These are phyloP conservation scores for Penaeus chinensis DNA, from an alignment of 1,140 invertebrate species.

Conservation along the genomic window DNA sequence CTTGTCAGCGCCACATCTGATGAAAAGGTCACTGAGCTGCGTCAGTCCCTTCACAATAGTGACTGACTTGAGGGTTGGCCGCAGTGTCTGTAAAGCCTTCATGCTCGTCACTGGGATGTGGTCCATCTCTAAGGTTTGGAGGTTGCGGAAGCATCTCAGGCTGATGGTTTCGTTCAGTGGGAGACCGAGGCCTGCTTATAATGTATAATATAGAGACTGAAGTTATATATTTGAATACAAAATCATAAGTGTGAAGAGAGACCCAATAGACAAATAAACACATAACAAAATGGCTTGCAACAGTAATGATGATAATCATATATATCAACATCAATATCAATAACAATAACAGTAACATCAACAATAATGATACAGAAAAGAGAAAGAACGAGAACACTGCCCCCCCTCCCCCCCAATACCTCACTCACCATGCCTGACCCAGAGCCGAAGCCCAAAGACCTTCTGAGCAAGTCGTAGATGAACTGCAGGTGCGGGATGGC, in stretches of 20 bases:
- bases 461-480: slow-evolving; percentile 53
- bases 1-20: slow-evolving; percentile 49
- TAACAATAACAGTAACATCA: too few species aligned
- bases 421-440: slow-evolving; percentile 28
- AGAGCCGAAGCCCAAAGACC: slow-evolving; percentile 31
- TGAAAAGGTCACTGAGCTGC: slow-evolving; percentile 23
- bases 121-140: slow-evolving; percentile 24
- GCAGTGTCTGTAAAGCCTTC: slow-evolving; percentile 38
- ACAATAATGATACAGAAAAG: too few species aligned
- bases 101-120: slow-evolving; percentile 30
- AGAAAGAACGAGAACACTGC: too few species aligned
- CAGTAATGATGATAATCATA: too few species aligned
- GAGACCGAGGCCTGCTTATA: neutral
- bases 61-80: slow-evolving; percentile 24
- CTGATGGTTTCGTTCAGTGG: slow-evolving; percentile 18
- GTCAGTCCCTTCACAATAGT: slow-evolving; percentile 10
- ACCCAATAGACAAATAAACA: too few species aligned
- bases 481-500: slow-evolving; percentile 53
- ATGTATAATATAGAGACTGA: neutral
- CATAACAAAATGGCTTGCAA: too few species aligned
- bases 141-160: slow-evolving; percentile 40
- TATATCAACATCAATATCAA: too few species aligned
- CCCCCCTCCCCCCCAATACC: neutral
- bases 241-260: neutral
- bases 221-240: neutral